Evolutionary conservation across 2,888 invertebrate species (phyloP), one percentile per base, ranked within the genome.

Genomic region (Polydrusus tereticollis): DNA sequence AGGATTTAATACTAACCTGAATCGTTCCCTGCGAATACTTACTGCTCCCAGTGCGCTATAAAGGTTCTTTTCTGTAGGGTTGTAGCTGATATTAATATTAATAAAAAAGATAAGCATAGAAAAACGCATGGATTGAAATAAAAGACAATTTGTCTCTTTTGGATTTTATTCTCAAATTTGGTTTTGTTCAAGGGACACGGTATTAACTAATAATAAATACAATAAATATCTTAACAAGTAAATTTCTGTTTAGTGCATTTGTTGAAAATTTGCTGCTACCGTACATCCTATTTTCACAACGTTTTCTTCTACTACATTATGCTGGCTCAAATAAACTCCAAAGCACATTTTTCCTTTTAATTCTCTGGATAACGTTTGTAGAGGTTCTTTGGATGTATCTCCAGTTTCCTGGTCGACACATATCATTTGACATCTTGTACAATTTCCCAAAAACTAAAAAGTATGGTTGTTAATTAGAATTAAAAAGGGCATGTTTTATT

Each of bases 341-440:
- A 96, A 95, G 36, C 88, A 88, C 75, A 94, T 87, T 87, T 94
- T 94, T 1, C 94, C 94, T 70, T 89, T 88, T 80, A 93, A 91
- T 79, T 90, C 89, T 80, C 90, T 90, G 0, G 94, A 90, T 76
- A 95, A 89, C 0, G 94, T 93, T 75, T 91, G 88, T 10, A 95
- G 84, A 0, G 95, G 94, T 83, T 95, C 95, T 0, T 91, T 88
- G 0, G 93, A 93, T 80, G 92, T 94, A 76, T 90, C 87, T 0
- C 95, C 96, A 1, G 93, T 94, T 50, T 88, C 87, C 86, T 97
- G 98, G 85, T 98, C 93, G 73, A 98, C 93, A 83, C 98, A 97
- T 70, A 99, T 93, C 95, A 98, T 98, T 85, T 97, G 96, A 83
- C 98, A 99, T 65, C 98, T 90, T 0, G 91, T 92, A 82, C 98